Evolutionary conservation across 2,797 vertebrate species (phyloP).

Genomic region (Corythornis leucogaster): DNA sequence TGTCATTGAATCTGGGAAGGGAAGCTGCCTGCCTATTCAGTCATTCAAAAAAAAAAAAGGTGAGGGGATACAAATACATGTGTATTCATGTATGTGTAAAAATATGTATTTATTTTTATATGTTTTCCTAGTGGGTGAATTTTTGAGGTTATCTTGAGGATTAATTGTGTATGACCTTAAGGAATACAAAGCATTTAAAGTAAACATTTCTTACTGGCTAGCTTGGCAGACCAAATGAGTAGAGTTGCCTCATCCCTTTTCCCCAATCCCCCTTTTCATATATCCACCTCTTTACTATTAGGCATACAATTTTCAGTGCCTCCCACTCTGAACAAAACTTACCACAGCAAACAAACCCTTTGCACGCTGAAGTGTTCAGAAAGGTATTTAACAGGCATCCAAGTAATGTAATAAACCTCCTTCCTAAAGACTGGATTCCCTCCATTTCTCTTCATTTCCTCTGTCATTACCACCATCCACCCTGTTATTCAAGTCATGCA

Average conservation of each 20-base stretch:
- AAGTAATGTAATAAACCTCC: neutral
- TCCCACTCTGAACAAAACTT: neutral
- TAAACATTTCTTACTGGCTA: neutral
- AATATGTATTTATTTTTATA: neutral
- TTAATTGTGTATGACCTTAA: neutral
- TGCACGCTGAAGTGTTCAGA: neutral
- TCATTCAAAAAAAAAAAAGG: neutral
- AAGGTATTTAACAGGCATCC: neutral
- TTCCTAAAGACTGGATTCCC: neutral
- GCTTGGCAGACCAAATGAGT: neutral
- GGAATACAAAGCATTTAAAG: neutral
- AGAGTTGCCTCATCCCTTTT: neutral
- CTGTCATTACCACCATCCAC: neutral
- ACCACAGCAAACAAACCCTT: neutral
- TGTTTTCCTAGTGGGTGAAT: neutral
- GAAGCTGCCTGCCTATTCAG: neutral
- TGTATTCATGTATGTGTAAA: fast-evolving
- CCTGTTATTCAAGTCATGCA: neutral
- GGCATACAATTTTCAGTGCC: neutral
- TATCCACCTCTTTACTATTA: neutral
- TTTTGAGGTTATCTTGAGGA: neutral
- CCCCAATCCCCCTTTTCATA: neutral
- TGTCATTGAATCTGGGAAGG: neutral
- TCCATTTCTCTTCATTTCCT: neutral
- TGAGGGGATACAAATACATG: neutral